phyloP scores from a whole-genome alignment of 2,888 invertebrate genomes.

The Pilophorus perplexus region DNA sequence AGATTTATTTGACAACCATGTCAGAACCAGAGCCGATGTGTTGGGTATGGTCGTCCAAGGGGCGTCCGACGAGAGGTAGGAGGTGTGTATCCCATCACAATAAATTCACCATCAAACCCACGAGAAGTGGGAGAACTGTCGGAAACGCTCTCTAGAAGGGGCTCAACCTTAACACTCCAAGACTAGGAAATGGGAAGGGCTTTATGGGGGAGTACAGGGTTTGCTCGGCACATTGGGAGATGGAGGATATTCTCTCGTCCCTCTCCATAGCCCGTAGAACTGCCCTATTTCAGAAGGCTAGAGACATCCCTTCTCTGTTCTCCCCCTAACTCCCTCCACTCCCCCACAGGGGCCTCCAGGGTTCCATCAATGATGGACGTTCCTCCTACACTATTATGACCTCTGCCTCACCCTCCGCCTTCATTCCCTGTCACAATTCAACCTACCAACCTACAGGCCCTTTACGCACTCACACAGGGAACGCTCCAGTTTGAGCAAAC shows the following conservation, averaged over 20 bases:
- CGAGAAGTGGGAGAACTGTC: too few species aligned
- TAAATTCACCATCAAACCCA: constrained; percentile 32
- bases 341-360: not conserved
- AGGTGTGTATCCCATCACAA: constrained; percentile 17
- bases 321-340: not conserved
- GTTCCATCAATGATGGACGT: constrained; percentile 20
- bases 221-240: too few species aligned
- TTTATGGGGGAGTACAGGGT: too few species aligned
- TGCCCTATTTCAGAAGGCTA: constrained; percentile 16
- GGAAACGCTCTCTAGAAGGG: too few species aligned
- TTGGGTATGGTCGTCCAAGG: not conserved
- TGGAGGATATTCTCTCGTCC: too few species aligned
- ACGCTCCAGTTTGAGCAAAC: not conserved
- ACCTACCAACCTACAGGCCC: constrained; percentile 22
- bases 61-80: not conserved
- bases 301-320: constrained; percentile 6
- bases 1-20: constrained; percentile 31
- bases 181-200: too few species aligned
- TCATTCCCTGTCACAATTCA: constrained; percentile 6
- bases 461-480: not conserved
- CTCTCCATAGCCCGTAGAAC: too few species aligned
- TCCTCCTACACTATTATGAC: constrained; percentile 9
- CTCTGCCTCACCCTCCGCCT: not conserved
- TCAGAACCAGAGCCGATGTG: constrained; percentile 19
- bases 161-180: too few species aligned